phyloP scores from a whole-genome alignment of 2,888 invertebrate species.

The Dynastes tityus region DNA sequence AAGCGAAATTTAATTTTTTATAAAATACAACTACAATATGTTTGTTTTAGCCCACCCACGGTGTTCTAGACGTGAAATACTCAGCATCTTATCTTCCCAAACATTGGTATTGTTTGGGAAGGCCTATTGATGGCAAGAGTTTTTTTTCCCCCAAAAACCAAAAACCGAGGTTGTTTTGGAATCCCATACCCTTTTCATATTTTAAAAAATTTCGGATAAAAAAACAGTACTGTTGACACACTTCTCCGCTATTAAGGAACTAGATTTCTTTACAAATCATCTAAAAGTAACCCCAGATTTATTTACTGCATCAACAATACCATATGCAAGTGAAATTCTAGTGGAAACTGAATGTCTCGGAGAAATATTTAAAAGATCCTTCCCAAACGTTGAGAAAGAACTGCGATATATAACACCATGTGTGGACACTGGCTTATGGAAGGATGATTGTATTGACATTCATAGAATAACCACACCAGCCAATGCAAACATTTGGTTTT shows the following conservation, averaged over 20 bases:
- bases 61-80: conserved; percentile 59
- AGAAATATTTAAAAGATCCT: conserved; percentile 64
- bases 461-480: conserved; percentile 63
- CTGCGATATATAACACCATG: conserved; percentile 62
- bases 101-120: conserved; percentile 56
- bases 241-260: conserved; percentile 54
- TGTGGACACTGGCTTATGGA: conserved; percentile 65
- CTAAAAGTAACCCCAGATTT: conserved; percentile 61
- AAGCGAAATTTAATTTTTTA: conserved; percentile 53
- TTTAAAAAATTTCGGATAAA: conserved; percentile 62
- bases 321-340: conserved; percentile 64
- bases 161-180: conserved; percentile 64
- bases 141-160: conserved; percentile 61
- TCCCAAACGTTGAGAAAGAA: conserved; percentile 60
- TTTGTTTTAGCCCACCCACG: conserved; percentile 57
- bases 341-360: conserved; percentile 64
- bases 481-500: too few relatives aligned
- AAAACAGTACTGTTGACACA: conserved; percentile 63
- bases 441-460: conserved; percentile 62
- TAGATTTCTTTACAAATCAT: conserved; percentile 56
- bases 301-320: conserved; percentile 62
- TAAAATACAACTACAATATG: background rate
- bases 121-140: conserved; percentile 63
- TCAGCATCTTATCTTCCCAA: conserved; percentile 65
- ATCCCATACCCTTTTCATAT: conserved; percentile 61